These are phyloP conservation scores for Stegodyphus mimosarum DNA, from an alignment of 1,140 invertebrate species.

Conservation along the genomic window DNA sequence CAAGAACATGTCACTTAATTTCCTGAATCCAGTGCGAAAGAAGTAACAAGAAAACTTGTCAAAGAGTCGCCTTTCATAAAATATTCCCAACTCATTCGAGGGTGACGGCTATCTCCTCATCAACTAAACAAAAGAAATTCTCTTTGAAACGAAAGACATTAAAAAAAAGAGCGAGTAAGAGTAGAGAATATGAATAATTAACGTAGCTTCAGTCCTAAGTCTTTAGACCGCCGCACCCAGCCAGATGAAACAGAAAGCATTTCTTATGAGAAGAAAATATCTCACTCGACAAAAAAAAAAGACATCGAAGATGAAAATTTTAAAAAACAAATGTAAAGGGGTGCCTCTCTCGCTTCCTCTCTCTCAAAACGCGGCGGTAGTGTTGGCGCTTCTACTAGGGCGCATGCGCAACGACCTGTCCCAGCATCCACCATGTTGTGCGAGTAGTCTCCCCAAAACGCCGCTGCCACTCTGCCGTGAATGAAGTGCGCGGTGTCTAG, in stretches of 20 bases:
- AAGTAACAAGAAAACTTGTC: too few relatives aligned
- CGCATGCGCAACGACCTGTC: slow-evolving; percentile 52
- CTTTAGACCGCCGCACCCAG: slow-evolving; percentile 28
- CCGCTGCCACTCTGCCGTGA: neutral
- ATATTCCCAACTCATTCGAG: too few relatives aligned
- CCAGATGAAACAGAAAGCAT: slow-evolving; percentile 27
- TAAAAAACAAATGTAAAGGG: neutral
- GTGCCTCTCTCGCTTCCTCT: neutral
- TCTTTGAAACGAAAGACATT: neutral
- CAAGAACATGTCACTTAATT: too few relatives aligned
- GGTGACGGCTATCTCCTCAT: too few relatives aligned
- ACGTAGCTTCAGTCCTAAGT: slow-evolving; percentile 20
- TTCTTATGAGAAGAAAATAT: neutral
- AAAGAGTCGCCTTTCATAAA: too few relatives aligned
- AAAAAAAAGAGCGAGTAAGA: slow-evolving; percentile 10
- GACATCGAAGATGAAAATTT: slow-evolving; percentile 9
- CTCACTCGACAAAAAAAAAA: neutral
- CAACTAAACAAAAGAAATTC: too few relatives aligned
- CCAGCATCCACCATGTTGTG: slow-evolving; percentile 26
- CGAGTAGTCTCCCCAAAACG: slow-evolving; percentile 14
- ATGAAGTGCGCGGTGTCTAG: neutral
- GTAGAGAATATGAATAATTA: slow-evolving; percentile 36
- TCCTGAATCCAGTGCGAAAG: too few relatives aligned
- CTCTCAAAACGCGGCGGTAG: neutral
- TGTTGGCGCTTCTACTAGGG: neutral